Percentiles rank a stretch among this genome's conserved stretches.
Conservation (phyloP, 2,797 vertebrate species). For the Mormyrops boulengeri region DNA sequence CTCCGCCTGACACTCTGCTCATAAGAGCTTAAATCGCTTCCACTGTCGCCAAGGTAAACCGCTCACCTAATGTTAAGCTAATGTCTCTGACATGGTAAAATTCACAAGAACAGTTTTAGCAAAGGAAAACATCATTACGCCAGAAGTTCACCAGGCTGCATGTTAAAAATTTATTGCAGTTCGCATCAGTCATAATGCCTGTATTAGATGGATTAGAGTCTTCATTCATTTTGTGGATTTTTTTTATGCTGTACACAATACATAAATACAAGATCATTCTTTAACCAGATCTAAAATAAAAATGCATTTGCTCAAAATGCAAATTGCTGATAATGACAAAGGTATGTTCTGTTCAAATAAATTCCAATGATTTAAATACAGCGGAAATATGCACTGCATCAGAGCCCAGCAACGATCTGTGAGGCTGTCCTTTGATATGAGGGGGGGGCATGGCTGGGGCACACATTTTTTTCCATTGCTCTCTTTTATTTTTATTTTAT, state of each 20-base stretch:
- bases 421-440: conserved; percentile 24
- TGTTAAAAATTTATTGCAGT: not conserved
- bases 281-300: not conserved
- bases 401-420: not conserved
- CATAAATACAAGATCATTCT: not conserved
- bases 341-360: not conserved
- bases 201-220: not conserved
- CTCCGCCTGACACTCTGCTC: not conserved
- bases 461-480: conserved; percentile 22
- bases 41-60: not conserved
- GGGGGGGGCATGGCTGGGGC: conserved; percentile 24
- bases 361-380: not conserved
- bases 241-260: not conserved
- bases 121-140: not conserved
- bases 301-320: not conserved
- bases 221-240: not conserved
- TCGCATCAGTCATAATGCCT: not conserved
- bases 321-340: not conserved
- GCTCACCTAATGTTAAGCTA: not conserved
- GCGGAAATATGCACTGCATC: not conserved
- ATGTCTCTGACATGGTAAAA: not conserved
- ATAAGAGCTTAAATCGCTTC: not conserved
- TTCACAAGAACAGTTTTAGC: not conserved
- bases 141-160: not conserved
- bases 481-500: conserved; percentile 27